Percentiles rank a stretch among this genome's conserved stretches.
Evolutionary conservation across 1,140 invertebrate genomes (phyloP).

Genomic region (Pararge aegeria): DNA sequence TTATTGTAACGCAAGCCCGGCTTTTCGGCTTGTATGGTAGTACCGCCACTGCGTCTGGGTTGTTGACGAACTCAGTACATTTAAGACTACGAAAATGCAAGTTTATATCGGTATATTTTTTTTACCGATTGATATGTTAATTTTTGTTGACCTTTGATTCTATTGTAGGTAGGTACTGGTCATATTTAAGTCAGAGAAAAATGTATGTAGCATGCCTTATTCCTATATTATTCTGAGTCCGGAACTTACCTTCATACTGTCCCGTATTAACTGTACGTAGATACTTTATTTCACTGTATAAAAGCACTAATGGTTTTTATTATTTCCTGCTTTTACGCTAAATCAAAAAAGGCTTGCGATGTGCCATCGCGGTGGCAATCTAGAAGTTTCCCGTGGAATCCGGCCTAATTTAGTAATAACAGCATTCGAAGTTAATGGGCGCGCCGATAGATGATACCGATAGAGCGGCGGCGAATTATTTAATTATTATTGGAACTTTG

Average conservation of each 20-base stretch:
- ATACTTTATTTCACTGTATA: conserved; percentile 22
- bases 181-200: too few relatives aligned
- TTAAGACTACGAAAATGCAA: too few relatives aligned
- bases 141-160: too few relatives aligned
- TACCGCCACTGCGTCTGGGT: too few relatives aligned
- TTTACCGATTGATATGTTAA: too few relatives aligned
- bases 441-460: conserved; percentile 40
- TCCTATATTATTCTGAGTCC: too few relatives aligned
- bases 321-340: conserved; percentile 22
- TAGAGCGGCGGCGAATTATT: conserved; percentile 42
- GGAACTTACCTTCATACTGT: not conserved
- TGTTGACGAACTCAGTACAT: too few relatives aligned
- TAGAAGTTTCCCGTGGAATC: conserved; percentile 44
- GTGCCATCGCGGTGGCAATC: conserved; percentile 35
- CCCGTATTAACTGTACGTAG: conserved; percentile 17
- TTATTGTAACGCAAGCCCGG: too few relatives aligned
- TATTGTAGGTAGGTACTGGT: too few relatives aligned
- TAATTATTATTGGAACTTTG: conserved; percentile 45
- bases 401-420: conserved; percentile 52
- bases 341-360: conserved; percentile 26
- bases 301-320: conserved; percentile 20
- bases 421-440: conserved; percentile 46
- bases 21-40: too few relatives aligned
- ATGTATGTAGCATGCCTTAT: too few relatives aligned
- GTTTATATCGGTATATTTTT: too few relatives aligned